These are phyloP conservation scores for Gymnodraco acuticeps DNA, from an alignment of 2,797 vertebrate genomes.

Conservation along the genomic window DNA sequence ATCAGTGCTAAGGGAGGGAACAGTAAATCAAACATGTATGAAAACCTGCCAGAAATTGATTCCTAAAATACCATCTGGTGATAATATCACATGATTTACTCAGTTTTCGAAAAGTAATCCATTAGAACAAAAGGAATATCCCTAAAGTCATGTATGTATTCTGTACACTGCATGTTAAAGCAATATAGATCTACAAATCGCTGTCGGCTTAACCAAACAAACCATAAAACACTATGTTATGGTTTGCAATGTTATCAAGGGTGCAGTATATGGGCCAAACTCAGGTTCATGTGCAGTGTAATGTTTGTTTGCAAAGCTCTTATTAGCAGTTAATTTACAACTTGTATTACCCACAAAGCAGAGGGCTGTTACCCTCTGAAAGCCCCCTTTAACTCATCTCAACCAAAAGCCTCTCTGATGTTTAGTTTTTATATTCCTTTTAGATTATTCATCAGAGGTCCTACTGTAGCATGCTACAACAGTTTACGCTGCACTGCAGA, in stretches of 20 bases:
- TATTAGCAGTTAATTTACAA: conserved; percentile 54
- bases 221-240: conserved; percentile 43
- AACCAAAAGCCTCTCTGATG: conserved; percentile 22
- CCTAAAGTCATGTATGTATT: conserved; percentile 45
- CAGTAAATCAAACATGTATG: conserved; percentile 41
- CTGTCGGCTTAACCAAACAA: conserved; percentile 29
- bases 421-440: conserved; percentile 25
- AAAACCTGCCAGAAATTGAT: conserved; percentile 48
- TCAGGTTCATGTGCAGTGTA: conserved; percentile 28
- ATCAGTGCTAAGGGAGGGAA: conserved; percentile 30
- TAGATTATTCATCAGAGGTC: conserved; percentile 22
- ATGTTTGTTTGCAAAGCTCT: conserved; percentile 54
- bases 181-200: conserved; percentile 37
- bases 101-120: conserved; percentile 2
- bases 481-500: conserved; percentile 38
- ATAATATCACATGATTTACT: conserved; percentile 22
- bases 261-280: conserved; percentile 25
- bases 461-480: conserved; percentile 30
- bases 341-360: conserved; percentile 38
- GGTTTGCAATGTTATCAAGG: conserved; percentile 33
- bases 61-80: conserved; percentile 55
- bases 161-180: conserved; percentile 28
- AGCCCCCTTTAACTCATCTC: conserved; percentile 44
- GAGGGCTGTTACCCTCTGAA: conserved; percentile 34
- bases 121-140: conserved; percentile 34